Conservation (phyloP, 2,113 vertebrate genomes). For the Triplophysa dalaica region DNA sequence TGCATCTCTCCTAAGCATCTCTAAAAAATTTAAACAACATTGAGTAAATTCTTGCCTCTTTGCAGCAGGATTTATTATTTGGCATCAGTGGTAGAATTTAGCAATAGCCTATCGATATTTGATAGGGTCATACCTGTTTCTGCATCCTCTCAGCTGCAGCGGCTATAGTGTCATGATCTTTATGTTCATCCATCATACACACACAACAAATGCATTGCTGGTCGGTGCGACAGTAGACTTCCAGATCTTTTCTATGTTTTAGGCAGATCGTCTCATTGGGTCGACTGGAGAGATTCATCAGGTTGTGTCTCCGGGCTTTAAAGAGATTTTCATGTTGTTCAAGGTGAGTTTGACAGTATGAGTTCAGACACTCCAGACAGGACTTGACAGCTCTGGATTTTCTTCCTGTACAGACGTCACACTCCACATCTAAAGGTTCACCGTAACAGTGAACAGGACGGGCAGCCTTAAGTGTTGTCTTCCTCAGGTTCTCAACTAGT, state of each 20-base stretch:
- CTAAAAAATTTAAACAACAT: neutral
- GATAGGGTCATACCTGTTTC: neutral
- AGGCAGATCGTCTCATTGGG: neutral
- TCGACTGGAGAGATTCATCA: neutral
- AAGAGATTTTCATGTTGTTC: conserved; percentile 1
- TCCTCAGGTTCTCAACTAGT: neutral
- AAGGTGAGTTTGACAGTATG: neutral
- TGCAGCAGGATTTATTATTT: too few species aligned
- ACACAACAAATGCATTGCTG: neutral
- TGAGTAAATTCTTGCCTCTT: too few species aligned
- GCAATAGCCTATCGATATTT: too few species aligned
- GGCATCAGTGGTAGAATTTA: too few species aligned
- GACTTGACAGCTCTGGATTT: neutral
- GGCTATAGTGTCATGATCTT: too few species aligned
- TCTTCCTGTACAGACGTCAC: neutral
- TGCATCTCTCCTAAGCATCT: neutral
- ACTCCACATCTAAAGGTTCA: neutral
- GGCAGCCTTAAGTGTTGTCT: too few species aligned
- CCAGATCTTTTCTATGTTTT: neutral
- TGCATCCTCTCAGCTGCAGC: neutral
- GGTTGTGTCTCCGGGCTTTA: neutral
- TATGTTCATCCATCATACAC: neutral
- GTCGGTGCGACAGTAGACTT: neutral
- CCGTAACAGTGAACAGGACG: neutral
- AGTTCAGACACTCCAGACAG: conserved; percentile 1